These are phyloP conservation scores for Oryctes rhinoceros DNA, from an alignment of 1,140 invertebrate species.

Conservation along the genomic window DNA sequence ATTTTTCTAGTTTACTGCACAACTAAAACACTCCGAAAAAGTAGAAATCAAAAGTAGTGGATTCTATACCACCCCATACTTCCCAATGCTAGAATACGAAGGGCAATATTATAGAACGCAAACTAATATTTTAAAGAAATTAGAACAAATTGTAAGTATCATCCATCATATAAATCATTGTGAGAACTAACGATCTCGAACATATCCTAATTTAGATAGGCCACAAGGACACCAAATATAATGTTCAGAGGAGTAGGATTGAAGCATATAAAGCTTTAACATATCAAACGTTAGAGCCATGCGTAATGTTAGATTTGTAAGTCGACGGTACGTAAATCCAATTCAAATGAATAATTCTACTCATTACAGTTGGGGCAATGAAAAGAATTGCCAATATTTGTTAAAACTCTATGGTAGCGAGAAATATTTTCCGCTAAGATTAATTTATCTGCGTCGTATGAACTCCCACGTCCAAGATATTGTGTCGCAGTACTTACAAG, in stretches of 20 bases:
- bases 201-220: neutral
- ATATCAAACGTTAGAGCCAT: neutral
- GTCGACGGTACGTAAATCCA: neutral
- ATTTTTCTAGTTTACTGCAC: neutral
- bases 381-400: conserved; percentile 18
- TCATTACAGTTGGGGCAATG: conserved; percentile 26
- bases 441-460: conserved; percentile 23
- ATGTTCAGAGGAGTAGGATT: conserved; percentile 7
- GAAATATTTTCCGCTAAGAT: conserved; percentile 21
- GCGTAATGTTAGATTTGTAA: conserved; percentile 5
- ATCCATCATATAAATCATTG: neutral
- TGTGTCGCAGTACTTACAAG: neutral
- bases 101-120: neutral
- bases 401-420: conserved; percentile 1
- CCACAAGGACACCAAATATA: neutral
- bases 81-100: neutral
- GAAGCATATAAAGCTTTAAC: conserved; percentile 20
- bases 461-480: conserved; percentile 19
- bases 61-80: neutral
- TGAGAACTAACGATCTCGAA: neutral
- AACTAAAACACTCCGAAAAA: neutral
- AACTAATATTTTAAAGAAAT: neutral
- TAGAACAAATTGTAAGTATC: neutral
- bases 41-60: neutral
- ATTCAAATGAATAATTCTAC: neutral